Base-by-base conservation (phyloP, 1,140 invertebrate genomes). In the Thaumetopoea pityocampa region DNA sequence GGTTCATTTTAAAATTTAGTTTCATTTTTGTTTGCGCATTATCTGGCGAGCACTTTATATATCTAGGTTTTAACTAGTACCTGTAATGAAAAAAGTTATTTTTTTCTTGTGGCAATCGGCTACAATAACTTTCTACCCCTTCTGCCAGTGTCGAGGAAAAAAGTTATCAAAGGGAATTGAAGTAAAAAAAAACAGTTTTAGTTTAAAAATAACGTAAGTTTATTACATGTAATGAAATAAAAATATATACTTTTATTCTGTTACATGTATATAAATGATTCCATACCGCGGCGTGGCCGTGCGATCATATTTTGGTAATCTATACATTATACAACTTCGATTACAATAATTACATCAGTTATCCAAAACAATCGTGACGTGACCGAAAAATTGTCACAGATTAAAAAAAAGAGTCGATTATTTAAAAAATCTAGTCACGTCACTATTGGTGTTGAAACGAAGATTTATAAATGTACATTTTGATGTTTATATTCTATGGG, bases 161-260 rank as follows among this genome's bases (percentile, higher is more conserved):
- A 14, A 10, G 6, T 1, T 2, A 28, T 12, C 6, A 40, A 29
- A n/a, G n/a, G n/a, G n/a, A n/a, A n/a, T n/a, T n/a, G n/a, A n/a
- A n/a, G n/a, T n/a, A n/a, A n/a, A 47, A 70, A 74, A 78, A 63
- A 38, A 60, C 50, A 52, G 11, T 29, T 38, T 18, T 72, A 78
- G 61, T 80, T 81, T 80, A 80, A 83, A 81, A 83, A 83, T 83
- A 83, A 77, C 72, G 69, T 80, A 77, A 77, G 76, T 83, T 79
- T 80, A 83, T 83, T 80, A 77, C 76, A 83, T 80, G 67, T 83
- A 79, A 79, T 80, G 43, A 80, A 83, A 80, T 83, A 80, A 79
- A 83, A 80, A 77, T 78, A 77, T 55, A 67, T 67, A 70, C 63
- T 63, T 72, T 76, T 70, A 77, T 70, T 71, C 57, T 68, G 51